Evolutionary conservation across 2,888 invertebrate species (phyloP).

Genomic region (Drosophila austrosaltans): DNA sequence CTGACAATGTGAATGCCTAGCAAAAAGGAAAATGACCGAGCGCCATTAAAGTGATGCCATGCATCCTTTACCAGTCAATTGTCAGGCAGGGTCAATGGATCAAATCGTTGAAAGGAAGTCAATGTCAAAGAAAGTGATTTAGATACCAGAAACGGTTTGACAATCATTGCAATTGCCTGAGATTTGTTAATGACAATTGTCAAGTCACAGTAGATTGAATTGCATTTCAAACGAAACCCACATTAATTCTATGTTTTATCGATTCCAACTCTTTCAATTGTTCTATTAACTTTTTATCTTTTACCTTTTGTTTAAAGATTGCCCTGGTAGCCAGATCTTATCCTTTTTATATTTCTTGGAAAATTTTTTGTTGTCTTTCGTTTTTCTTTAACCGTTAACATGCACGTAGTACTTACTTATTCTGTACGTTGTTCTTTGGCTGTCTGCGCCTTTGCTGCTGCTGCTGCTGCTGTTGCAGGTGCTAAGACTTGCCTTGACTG

Average conservation of each 20-base stretch:
- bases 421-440: constrained; percentile 57
- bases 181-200: too few species aligned
- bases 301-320: constrained; percentile 10
- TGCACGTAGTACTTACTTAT: constrained; percentile 60
- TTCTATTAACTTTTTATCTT: not conserved
- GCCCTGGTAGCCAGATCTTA: not conserved
- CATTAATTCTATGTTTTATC: not conserved
- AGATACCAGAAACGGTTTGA: not conserved
- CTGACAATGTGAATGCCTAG: constrained; percentile 42
- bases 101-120: constrained; percentile 6
- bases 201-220: too few species aligned
- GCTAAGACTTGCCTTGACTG: constrained; percentile 53
- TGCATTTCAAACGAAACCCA: too few species aligned
- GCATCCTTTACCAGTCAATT: constrained; percentile 18
- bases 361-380: constrained; percentile 37
- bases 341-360: not conserved
- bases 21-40: not conserved
- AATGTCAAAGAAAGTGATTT: not conserved
- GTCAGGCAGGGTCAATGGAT: constrained; percentile 42
- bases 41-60: not conserved
- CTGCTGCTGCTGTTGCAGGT: constrained; percentile 61
- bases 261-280: not conserved
- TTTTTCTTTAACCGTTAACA: constrained; percentile 31
- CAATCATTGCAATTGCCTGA: too few species aligned
- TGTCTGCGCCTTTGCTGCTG: constrained; percentile 53